phyloP scores from a whole-genome alignment of 2,113 vertebrate genomes.

The Dermatemys mawii region DNA sequence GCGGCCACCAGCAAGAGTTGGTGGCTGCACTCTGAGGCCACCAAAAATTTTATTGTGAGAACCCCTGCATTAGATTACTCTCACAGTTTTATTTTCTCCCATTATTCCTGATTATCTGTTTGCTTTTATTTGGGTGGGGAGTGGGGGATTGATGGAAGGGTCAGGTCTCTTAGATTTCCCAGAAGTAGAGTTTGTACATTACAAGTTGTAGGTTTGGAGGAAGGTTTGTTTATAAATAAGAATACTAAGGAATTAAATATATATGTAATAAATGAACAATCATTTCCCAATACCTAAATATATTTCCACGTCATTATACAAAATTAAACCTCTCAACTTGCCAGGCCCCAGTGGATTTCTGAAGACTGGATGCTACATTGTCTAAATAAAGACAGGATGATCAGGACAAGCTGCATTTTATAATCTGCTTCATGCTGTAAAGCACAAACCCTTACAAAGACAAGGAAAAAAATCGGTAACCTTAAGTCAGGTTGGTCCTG shows the following conservation, averaged over 20 bases:
- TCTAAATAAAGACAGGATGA: not conserved
- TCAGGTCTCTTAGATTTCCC: not conserved
- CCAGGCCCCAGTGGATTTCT: not conserved
- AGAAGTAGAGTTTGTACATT: not conserved
- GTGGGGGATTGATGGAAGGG: not conserved
- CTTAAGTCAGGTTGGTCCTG: not conserved
- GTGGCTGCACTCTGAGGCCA: no score
- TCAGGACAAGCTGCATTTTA: not conserved
- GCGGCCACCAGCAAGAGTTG: no score
- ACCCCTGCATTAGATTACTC: not conserved
- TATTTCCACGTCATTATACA: not conserved
- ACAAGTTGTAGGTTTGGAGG: not conserved
- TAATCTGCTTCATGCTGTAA: not conserved
- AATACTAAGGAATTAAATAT: not conserved
- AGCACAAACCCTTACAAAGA: not conserved
- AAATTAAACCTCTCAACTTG: not conserved
- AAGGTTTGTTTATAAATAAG: not conserved
- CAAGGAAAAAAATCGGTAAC: not conserved
- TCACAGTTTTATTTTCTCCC: not conserved
- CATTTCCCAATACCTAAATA: not conserved
- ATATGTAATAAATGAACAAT: not conserved
- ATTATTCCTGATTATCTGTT: not conserved
- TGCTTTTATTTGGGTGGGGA: not conserved
- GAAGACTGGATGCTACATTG: not conserved
- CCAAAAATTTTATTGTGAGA: no score